Evolutionary conservation across 2,113 vertebrate genomes (phyloP), one percentile per base, ranked within the genome.

Genomic region (Ciconia boyciana): DNA sequence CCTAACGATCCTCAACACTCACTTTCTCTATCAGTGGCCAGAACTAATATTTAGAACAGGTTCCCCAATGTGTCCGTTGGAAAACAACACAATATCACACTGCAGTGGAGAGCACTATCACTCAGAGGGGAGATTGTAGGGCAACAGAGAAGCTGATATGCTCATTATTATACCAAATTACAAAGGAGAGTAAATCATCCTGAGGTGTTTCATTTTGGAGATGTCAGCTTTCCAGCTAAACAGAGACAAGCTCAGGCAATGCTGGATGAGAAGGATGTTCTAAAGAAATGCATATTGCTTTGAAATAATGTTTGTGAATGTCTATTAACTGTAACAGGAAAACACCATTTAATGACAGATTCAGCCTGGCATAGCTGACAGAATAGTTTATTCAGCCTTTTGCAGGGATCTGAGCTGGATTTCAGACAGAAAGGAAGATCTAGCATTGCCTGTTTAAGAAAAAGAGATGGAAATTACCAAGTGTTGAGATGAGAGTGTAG

Each of bases 371-470:
- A 5, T 34, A 52, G 57, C 44, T 75, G 58, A 58, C 31, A 65
- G 39, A 89, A 44, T 13, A 44, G 22, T 70, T 80, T 20, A 28
- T 75, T 84, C 52, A 71, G 44, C 10, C 28, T 87, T 89, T 72
- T 75, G 48, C 48, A 68, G 52, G 34, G 31, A 58, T 76, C 52
- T 85, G 46, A 92, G 87, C 41, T 89, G 41, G 58, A 70, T 92
- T 92, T 90, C 48, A 41, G 60, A 58, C 4, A 68, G 88, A 90
- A 88, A 83, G 64, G 28, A 91, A 77, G 29, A 83, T 46, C 36
- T 62, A 64, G 43, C 68, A 66, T 91, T 91, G 57, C 65, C 77
- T 79, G 43, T 92, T 96, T 90, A 85, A 96, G 90, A 93, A 76
- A 66, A 92, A 83, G 82, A 88, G 71, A 77, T 29, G 46, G 68